Conservation (phyloP, 2,113 vertebrate species). For the Ciconia maguari region DNA sequence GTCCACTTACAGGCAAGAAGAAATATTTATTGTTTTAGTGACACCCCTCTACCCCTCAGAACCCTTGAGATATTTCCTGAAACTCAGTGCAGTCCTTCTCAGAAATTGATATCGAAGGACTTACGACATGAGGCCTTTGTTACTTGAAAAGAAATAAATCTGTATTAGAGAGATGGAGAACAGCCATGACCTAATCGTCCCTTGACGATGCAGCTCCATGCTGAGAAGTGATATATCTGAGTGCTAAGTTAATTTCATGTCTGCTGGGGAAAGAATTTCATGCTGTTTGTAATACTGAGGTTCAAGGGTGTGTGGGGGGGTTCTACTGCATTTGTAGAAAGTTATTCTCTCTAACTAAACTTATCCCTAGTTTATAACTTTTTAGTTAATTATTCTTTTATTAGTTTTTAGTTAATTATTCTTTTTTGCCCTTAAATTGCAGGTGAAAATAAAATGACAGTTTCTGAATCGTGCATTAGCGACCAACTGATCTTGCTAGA, state of each 20-base stretch:
- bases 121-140: neutral
- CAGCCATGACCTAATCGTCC: neutral
- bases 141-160: neutral
- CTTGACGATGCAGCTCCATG: neutral
- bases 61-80: neutral
- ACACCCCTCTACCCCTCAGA: neutral
- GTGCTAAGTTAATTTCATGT: neutral
- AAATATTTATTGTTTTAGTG: neutral
- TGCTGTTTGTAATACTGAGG: neutral
- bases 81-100: neutral
- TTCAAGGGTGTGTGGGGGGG: neutral
- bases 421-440: neutral
- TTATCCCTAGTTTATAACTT: neutral
- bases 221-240: neutral
- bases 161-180: neutral
- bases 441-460: conserved; percentile 99
- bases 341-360: neutral
- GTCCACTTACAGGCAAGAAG: neutral
- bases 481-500: conserved; percentile 89
- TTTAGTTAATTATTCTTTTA: neutral
- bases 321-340: neutral
- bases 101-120: neutral
- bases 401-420: neutral
- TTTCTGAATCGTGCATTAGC: conserved; percentile 91
- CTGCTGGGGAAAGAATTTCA: neutral